Evolutionary conservation across 2,797 vertebrate species (phyloP).

Genomic region (Rhinichthys osculus): DNA sequence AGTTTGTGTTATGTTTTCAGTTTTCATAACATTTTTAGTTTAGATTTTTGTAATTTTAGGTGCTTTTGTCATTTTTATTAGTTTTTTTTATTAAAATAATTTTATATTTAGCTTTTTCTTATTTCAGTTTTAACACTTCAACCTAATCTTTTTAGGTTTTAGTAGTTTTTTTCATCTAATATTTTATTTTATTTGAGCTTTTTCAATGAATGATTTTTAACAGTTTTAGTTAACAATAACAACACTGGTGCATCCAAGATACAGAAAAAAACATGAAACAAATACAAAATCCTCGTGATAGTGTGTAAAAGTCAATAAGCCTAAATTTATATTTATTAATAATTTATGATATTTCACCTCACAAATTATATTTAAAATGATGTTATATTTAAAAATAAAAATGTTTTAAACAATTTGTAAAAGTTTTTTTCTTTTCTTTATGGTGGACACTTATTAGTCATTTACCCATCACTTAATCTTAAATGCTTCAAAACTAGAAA

Average conservation of each 20-base stretch:
- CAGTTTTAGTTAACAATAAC: background rate
- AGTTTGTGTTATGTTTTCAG: background rate
- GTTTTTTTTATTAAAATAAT: no score
- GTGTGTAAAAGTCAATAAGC: background rate
- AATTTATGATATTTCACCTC: background rate
- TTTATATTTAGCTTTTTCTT: background rate
- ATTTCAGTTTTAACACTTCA: background rate
- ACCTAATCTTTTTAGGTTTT: background rate
- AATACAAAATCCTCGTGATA: background rate
- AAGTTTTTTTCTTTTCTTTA: background rate
- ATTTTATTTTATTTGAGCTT: background rate
- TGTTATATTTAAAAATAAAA: background rate
- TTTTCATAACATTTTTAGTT: background rate
- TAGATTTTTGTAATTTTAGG: no score
- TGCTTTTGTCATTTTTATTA: background rate
- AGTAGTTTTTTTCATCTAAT: no score
- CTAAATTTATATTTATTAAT: background rate
- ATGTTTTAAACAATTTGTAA: background rate
- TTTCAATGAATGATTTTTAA: background rate
- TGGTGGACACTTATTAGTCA: background rate
- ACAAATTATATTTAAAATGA: background rate
- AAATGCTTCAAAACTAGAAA: constrained; percentile 4
- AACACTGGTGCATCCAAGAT: background rate
- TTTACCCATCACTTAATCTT: background rate
- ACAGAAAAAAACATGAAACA: background rate